Evolutionary conservation across 2,113 vertebrate genomes (phyloP).

Genomic region (Marmota flaviventris): DNA sequence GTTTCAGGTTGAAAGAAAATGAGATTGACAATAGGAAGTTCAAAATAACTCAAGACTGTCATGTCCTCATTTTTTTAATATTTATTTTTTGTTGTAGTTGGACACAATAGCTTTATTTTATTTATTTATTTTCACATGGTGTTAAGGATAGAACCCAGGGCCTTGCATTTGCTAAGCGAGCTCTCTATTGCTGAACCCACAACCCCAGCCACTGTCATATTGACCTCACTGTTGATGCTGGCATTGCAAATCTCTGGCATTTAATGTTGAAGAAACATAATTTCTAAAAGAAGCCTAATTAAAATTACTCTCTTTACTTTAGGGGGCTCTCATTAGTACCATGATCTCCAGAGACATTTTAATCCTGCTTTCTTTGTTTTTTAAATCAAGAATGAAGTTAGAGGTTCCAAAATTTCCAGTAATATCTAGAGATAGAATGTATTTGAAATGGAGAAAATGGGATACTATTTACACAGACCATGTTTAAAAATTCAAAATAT

Average conservation of each 20-base stretch:
- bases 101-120: too few species aligned
- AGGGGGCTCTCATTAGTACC: neutral
- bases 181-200: too few species aligned
- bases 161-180: too few species aligned
- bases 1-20: too few species aligned
- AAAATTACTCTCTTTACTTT: neutral
- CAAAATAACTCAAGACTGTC: too few species aligned
- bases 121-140: neutral
- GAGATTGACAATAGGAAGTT: too few species aligned
- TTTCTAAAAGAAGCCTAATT: conserved; percentile 25
- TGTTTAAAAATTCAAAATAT: neutral
- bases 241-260: neutral
- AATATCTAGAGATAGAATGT: neutral
- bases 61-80: too few species aligned
- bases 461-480: neutral
- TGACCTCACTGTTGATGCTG: neutral
- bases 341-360: conserved; percentile 5
- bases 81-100: too few species aligned
- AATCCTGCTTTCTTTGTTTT: neutral
- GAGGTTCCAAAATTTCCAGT: neutral
- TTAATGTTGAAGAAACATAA: neutral
- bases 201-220: too few species aligned
- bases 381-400: neutral
- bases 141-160: too few species aligned
- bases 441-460: neutral